These are phyloP conservation scores for Nasonia vitripennis DNA, from an alignment of 1,140 invertebrate genomes.

Conservation along the genomic window DNA sequence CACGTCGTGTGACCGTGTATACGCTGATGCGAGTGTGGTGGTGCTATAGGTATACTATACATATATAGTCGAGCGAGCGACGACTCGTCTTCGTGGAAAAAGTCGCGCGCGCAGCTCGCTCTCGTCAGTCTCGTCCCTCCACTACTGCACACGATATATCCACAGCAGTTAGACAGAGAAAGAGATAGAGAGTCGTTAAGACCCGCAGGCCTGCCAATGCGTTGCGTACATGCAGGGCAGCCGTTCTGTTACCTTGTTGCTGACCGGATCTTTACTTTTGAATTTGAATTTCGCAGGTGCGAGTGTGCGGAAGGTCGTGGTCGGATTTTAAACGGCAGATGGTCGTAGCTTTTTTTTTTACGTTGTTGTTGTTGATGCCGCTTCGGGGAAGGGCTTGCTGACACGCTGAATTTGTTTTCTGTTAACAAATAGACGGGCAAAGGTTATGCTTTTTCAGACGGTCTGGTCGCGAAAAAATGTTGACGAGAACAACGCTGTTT, in stretches of 20 bases:
- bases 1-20: no score
- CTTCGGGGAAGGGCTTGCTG: no score
- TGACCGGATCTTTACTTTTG: slow-evolving; percentile 3
- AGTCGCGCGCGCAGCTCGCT: slow-evolving; percentile 28
- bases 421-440: no score
- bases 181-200: background rate
- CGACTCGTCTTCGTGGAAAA: slow-evolving; percentile 32
- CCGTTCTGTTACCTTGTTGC: slow-evolving; percentile 2
- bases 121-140: background rate
- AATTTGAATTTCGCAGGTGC: background rate
- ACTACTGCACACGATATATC: no score
- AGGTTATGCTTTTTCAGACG: background rate
- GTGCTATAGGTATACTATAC: no score
- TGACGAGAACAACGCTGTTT: background rate
- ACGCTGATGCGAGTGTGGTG: background rate
- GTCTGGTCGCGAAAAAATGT: background rate
- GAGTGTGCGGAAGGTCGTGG: background rate
- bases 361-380: no score
- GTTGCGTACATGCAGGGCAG: background rate
- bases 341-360: background rate
- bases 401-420: no score
- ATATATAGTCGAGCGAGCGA: background rate
- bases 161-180: background rate
- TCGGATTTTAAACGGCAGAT: no score
- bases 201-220: slow-evolving; percentile 13